Conservation (phyloP, 2,113 vertebrate species). For the Callospermophilus lateralis region DNA sequence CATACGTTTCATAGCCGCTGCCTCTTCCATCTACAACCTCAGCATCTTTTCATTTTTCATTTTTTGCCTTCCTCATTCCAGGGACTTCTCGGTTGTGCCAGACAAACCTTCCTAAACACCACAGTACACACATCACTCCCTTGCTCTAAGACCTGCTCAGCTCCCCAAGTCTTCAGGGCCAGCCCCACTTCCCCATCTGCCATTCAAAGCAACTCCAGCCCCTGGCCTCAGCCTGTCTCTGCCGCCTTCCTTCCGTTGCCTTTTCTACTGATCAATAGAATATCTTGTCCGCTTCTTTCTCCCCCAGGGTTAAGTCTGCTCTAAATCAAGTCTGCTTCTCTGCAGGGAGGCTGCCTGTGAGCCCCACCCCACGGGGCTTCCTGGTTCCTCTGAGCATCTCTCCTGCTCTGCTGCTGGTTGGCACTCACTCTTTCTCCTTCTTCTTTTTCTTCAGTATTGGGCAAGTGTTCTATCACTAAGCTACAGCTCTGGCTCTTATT, state of each 20-base stretch:
- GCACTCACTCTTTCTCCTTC: neutral
- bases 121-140: neutral
- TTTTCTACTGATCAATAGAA: neutral
- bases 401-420: neutral
- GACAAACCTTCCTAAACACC: neutral
- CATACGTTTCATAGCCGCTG: neutral
- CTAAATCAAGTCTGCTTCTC: neutral
- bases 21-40: neutral
- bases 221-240: neutral
- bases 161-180: neutral
- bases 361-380: neutral
- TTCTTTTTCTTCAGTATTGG: no score
- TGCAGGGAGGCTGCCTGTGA: neutral
- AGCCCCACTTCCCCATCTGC: neutral
- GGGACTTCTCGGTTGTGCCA: neutral
- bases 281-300: neutral
- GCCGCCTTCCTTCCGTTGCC: neutral
- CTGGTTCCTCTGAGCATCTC: neutral
- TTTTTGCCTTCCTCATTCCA: neutral
- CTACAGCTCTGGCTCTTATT: neutral
- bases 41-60: neutral
- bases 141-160: neutral
- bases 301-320: neutral
- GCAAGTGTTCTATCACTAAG: neutral
- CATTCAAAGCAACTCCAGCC: neutral